phyloP scores from a whole-genome alignment of 2,888 invertebrate genomes.

The Perithous albicinctus region DNA sequence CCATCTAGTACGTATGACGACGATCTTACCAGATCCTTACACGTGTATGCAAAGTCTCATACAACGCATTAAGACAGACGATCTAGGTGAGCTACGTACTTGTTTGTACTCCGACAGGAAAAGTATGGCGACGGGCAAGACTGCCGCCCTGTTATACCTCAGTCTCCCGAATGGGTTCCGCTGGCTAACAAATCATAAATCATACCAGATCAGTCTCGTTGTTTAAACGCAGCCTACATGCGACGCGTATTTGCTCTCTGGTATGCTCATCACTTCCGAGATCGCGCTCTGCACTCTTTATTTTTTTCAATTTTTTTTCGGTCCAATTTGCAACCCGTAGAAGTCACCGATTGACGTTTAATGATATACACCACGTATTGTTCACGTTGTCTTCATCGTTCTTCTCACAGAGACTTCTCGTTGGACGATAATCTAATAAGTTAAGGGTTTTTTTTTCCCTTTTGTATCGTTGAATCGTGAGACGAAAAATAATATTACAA shows the following conservation, averaged over 20 bases:
- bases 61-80: conserved; percentile 83
- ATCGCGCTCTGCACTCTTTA: conserved; percentile 39
- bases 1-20: conserved; percentile 59
- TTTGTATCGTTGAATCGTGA: conserved; percentile 10
- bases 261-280: conserved; percentile 51
- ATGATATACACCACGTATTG: conserved; percentile 2
- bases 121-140: conserved; percentile 85
- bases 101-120: conserved; percentile 88
- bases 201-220: conserved; percentile 80
- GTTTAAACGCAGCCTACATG: conserved; percentile 56
- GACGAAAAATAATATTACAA: conserved; percentile 27
- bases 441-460: background rate
- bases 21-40: conserved; percentile 58
- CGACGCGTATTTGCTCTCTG: conserved; percentile 57
- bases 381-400: conserved; percentile 31
- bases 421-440: conserved; percentile 2
- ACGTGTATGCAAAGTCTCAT: conserved; percentile 76
- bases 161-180: conserved; percentile 91
- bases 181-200: conserved; percentile 88
- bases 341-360: conserved; percentile 18
- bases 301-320: conserved; percentile 21
- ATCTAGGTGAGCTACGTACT: conserved; percentile 87
- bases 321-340: conserved; percentile 23
- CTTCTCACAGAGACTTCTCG: conserved; percentile 14
- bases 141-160: conserved; percentile 89